Evolutionary conservation across 2,888 invertebrate genomes (phyloP), one percentile per base, ranked within the genome.

Genomic region (Cheilosia grossa): DNA sequence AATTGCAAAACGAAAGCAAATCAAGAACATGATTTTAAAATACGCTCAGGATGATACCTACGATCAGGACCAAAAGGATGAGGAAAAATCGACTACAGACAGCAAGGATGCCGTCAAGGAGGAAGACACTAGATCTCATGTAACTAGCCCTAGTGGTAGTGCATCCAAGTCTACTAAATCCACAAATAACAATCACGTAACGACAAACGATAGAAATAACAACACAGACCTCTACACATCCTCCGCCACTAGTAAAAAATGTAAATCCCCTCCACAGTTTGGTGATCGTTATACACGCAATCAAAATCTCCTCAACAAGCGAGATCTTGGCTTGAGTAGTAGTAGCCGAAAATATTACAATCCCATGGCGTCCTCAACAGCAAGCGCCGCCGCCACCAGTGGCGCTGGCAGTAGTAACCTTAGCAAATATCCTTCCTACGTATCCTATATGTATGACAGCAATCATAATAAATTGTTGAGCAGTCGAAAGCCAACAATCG

Each of bases 1-100:
- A 54, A 96, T 96, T 90, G 95, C 95, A 10, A 95, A 95, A 88
- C 94, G 97, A 44, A 97, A 97, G 89, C 97, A 96, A 89, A 94
- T 97, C 13, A 96, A 96, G 90, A 97, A 97, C 90, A 93, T 97
- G 79, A 96, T 97, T 82, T 94, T 95, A 93, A 97, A 97, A 91
- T 97, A 97, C 91, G 95, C 96, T 37, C 96, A 96, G 56, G 92
- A 96, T 87, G 96, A 96, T 88, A 96, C 96, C 89, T 94, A 94
- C 21, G 92, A 94, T 27, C 91, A 86, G 33, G 78, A 83, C 6
- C 17, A 58, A 15, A 54, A 73, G 15, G 53, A 70, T 53, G 73
- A 72, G 17, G 37, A 10, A 13, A 74, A 64, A 53, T 17, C 40
- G 27, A 15, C 93, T 58, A 92, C 90, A 7, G 92, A 92, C 42